Evolutionary conservation across 2,888 invertebrate species (phyloP).

Genomic region (Microctonus hyperodae): DNA sequence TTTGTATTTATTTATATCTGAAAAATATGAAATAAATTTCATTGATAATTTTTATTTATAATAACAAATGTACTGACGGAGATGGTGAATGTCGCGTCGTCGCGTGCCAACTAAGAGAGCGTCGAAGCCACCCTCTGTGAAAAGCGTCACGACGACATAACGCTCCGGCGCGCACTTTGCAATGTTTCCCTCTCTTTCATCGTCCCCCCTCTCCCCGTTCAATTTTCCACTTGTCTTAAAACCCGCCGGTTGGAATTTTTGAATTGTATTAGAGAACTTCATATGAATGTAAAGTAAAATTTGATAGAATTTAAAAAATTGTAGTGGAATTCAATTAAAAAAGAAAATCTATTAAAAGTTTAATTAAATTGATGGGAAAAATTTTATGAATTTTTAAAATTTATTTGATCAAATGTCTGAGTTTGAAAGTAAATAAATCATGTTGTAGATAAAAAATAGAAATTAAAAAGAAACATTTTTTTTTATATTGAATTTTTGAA

Average conservation of each 20-base stretch:
- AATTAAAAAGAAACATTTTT: no score
- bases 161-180: slow-evolving; percentile 17
- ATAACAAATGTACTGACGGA: slow-evolving; percentile 8
- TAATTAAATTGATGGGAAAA: no score
- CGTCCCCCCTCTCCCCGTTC: not conserved
- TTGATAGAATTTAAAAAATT: no score
- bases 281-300: slow-evolving; percentile 16
- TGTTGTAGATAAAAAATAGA: no score
- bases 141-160: slow-evolving; percentile 17
- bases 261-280: not conserved
- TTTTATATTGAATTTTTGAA: no score
- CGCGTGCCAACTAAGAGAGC: slow-evolving; percentile 30
- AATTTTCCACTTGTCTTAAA: no score
- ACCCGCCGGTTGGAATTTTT: not conserved
- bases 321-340: no score
- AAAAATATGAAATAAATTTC: not conserved
- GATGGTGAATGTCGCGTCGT: slow-evolving; percentile 24
- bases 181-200: slow-evolving; percentile 11
- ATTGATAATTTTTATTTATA: not conserved
- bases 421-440: no score
- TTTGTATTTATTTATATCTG: not conserved
- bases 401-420: no score
- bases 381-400: no score
- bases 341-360: no score
- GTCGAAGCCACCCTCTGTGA: slow-evolving; percentile 23